A percentile compares a stretch with the other conserved stretches of the same genome.
Conservation (phyloP, 2,888 invertebrate genomes). For the Diplolepis rosae region DNA sequence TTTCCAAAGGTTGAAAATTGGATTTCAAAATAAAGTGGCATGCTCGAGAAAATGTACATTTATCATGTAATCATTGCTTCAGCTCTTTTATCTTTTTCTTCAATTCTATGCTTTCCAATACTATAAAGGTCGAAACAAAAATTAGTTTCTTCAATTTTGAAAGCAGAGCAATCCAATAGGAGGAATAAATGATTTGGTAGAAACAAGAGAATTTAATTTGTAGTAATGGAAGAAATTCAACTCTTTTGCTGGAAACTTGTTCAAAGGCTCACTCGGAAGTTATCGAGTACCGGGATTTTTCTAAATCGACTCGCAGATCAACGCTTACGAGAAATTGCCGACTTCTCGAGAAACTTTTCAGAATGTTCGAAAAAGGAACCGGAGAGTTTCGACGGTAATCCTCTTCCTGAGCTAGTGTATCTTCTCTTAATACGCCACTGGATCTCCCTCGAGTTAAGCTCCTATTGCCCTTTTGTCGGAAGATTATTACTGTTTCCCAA, state of each 20-base stretch:
- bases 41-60: not conserved
- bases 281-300: not conserved
- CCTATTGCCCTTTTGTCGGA: slow-evolving; percentile 18
- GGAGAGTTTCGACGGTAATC: slow-evolving; percentile 19
- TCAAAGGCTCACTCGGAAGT: not conserved
- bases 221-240: slow-evolving; percentile 2
- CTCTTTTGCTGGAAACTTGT: not conserved
- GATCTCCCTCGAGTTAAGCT: slow-evolving; percentile 12
- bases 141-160: not conserved
- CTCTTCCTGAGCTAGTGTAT: slow-evolving; percentile 7
- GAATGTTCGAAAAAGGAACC: slow-evolving; percentile 20
- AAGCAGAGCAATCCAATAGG: too few species aligned
- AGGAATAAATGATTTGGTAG: too few species aligned
- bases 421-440: slow-evolving; percentile 21
- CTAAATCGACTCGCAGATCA: not conserved
- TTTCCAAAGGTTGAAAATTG: not conserved
- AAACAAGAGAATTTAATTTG: not conserved
- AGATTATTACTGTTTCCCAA: slow-evolving; percentile 28
- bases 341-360: slow-evolving; percentile 14
- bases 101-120: not conserved
- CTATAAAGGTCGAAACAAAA: too few species aligned
- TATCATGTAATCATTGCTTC: not conserved
- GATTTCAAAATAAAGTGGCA: not conserved
- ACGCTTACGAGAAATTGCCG: not conserved
- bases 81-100: not conserved